These are phyloP conservation scores for Anarsia innoxiella DNA, from an alignment of 2,888 invertebrate species.

Conservation along the genomic window DNA sequence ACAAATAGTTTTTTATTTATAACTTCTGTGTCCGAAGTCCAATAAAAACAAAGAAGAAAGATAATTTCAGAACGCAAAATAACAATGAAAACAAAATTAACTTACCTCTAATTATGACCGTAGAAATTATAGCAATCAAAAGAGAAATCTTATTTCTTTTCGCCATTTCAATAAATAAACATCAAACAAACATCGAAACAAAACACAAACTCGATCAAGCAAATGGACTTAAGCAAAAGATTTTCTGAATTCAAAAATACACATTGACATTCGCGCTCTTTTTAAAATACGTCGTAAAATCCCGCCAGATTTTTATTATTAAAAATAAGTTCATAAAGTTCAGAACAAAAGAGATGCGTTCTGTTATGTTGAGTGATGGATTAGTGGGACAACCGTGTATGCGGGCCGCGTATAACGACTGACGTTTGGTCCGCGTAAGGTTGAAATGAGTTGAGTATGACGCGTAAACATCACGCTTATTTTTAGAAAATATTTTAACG, in stretches of 20 bases:
- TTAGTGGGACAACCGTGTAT: conserved; percentile 24
- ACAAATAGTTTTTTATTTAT: too few species aligned
- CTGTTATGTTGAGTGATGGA: conserved; percentile 32
- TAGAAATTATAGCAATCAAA: not conserved
- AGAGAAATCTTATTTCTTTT: not conserved
- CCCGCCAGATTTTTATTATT: not conserved
- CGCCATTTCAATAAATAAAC: not conserved
- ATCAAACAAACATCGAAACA: not conserved
- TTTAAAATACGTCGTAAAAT: too few species aligned
- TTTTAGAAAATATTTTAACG: conserved; percentile 42
- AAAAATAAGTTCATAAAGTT: conserved; percentile 22
- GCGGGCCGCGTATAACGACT: conserved; percentile 35
- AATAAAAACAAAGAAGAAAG: not conserved
- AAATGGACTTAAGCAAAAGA: not conserved
- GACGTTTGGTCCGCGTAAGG: conserved; percentile 25
- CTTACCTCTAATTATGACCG: not conserved
- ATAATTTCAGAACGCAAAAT: not conserved
- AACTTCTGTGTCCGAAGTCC: too few species aligned
- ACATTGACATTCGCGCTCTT: not conserved
- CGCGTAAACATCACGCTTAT: conserved; percentile 53
- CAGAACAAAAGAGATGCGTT: conserved; percentile 30
- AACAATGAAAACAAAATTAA: not conserved
- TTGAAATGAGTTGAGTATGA: conserved; percentile 37
- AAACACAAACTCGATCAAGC: not conserved
- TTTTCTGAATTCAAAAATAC: not conserved